phyloP scores from a whole-genome alignment of 2,888 invertebrate genomes.

The Lochmaea crataegi region DNA sequence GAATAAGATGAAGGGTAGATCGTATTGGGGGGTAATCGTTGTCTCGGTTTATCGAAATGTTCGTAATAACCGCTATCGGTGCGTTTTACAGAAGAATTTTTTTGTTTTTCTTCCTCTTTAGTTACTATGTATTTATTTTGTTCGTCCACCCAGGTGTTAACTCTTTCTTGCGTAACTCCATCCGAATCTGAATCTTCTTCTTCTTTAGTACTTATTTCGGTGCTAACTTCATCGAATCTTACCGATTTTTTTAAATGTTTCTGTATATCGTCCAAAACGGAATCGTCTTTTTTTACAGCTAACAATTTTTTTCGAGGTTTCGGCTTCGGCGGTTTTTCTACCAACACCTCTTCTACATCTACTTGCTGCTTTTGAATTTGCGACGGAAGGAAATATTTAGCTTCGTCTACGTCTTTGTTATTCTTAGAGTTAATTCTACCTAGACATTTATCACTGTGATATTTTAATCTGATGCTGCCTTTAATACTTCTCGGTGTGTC shows the following conservation, averaged over 20 bases:
- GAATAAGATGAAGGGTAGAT: slow-evolving; percentile 56
- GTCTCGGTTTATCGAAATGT: slow-evolving; percentile 59
- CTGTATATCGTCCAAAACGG: slow-evolving; percentile 57
- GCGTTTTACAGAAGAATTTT: slow-evolving; percentile 48
- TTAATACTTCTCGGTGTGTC: slow-evolving; percentile 48
- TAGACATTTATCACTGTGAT: slow-evolving; percentile 62
- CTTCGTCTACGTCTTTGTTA: slow-evolving; percentile 49
- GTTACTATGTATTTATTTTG: slow-evolving; percentile 59
- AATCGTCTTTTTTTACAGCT: slow-evolving; percentile 39
- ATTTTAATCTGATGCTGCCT: slow-evolving; percentile 58
- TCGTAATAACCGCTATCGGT: slow-evolving; percentile 62
- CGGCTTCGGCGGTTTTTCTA: slow-evolving; percentile 55
- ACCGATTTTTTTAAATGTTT: slow-evolving; percentile 62
- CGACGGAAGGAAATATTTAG: slow-evolving; percentile 56
- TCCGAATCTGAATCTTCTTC: slow-evolving; percentile 45
- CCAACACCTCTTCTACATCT: slow-evolving; percentile 7
- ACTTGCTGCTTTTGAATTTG: slow-evolving; percentile 39
- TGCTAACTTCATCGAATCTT: slow-evolving; percentile 59
- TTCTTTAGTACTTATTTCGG: slow-evolving; percentile 51
- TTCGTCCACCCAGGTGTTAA: slow-evolving; percentile 62
- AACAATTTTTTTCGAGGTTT: slow-evolving; percentile 58
- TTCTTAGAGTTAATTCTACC: slow-evolving; percentile 59
- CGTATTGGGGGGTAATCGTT: slow-evolving; percentile 61
- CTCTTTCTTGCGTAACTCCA: slow-evolving; percentile 50
- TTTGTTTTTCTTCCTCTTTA: slow-evolving; percentile 37